Percentiles rank a stretch among this genome's conserved stretches.
Evolutionary conservation across 2,113 vertebrate species (phyloP).

Genomic region (Conger conger): DNA sequence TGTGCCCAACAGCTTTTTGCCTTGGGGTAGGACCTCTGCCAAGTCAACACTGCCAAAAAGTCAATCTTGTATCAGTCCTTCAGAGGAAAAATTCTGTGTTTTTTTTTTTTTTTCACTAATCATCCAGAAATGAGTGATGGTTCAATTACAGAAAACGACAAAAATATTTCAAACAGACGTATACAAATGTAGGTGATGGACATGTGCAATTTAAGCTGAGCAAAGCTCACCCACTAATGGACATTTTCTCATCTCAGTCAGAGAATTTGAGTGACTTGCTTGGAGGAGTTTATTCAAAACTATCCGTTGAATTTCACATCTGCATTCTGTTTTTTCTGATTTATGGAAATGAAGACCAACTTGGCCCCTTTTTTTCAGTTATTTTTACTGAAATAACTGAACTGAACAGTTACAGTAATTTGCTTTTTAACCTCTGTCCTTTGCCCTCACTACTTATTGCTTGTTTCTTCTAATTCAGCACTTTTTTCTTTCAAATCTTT

Average conservation of each 20-base stretch:
- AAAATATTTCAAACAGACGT: not conserved
- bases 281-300: not conserved
- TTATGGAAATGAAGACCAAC: conserved; percentile 10
- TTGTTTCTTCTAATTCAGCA: not conserved
- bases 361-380: not conserved
- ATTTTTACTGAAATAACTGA: not conserved
- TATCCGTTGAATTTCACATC: not conserved
- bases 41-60: not conserved
- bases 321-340: not conserved
- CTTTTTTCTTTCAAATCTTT: no score
- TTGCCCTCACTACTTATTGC: not conserved
- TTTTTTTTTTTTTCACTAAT: not conserved
- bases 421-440: not conserved
- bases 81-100: not conserved
- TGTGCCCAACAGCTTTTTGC: not conserved
- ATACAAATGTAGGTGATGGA: not conserved
- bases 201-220: not conserved
- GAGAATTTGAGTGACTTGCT: not conserved
- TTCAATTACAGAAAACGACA: not conserved
- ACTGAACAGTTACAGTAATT: not conserved
- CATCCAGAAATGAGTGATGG: not conserved
- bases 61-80: not conserved
- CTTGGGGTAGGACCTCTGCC: not conserved
- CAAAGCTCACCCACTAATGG: not conserved
- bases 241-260: not conserved